These are phyloP conservation scores for Drosophila eohydei DNA, from an alignment of 2,888 invertebrate genomes.

Conservation along the genomic window DNA sequence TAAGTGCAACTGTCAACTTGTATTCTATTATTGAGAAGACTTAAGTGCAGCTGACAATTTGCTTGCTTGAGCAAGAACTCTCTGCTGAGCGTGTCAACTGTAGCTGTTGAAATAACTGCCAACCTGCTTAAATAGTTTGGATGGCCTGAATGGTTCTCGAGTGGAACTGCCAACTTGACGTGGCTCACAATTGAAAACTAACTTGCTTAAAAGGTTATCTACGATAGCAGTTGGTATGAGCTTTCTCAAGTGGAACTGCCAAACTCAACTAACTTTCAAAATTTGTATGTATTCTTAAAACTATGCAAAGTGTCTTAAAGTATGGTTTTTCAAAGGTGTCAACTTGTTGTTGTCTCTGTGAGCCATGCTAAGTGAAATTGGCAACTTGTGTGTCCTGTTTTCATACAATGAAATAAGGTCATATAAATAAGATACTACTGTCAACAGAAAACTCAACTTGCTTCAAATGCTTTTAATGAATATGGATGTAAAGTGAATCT, in stretches of 20 bases:
- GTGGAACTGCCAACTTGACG: constrained; percentile 4
- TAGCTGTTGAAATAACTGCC: neutral
- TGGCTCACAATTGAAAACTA: neutral
- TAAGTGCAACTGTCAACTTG: neutral
- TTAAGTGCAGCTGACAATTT: constrained; percentile 6
- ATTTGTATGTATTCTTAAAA: neutral
- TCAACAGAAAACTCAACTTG: neutral
- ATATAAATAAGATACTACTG: neutral
- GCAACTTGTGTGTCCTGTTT: neutral
- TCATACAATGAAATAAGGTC: neutral
- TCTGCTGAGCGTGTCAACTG: neutral
- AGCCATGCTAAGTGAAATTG: neutral
- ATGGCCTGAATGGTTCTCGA: neutral
- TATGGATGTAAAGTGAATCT: neutral
- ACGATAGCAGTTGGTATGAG: neutral
- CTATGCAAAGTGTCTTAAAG: neutral
- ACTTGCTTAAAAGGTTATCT: constrained; percentile 1
- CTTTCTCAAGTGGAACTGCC: neutral
- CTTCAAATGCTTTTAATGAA: neutral
- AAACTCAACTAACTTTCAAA: neutral
- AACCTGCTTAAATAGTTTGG: neutral
- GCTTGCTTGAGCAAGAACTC: neutral
- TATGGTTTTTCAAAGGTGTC: neutral
- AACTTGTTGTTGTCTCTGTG: neutral
- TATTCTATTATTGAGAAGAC: neutral